Evolutionary conservation across 1,140 invertebrate species (phyloP), one percentile per base, ranked within the genome.

Genomic region (Littorina saxatilis): DNA sequence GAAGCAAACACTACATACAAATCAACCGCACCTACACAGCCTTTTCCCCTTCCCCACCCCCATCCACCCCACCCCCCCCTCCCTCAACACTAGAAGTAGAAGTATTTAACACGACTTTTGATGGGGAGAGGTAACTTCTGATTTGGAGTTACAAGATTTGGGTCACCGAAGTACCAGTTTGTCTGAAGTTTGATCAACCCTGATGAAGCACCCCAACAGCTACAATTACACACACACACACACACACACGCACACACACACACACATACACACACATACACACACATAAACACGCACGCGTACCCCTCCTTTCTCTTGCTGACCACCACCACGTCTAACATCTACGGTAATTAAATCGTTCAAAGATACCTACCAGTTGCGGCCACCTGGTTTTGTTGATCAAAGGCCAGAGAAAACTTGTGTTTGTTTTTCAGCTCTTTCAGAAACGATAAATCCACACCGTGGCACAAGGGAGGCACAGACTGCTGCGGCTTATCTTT

Each of bases 361-460:
- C 2, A 17, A 40, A 9, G 43, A 17, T 43, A 78, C 76, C 32
- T 29, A 78, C 76, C 76, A n/a, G 76, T 78, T 32, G 32, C 39
- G 15, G 76, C 76, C 58, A 78, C 76, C 55, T 78, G 76, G 35
- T 78, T 78, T 39, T 78, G 76, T 0, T 78, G 76, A 17, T 78
- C 35, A 20, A 78, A 78, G 1, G 76, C 76, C 55, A 78, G 37
- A 15, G 76, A 63, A 15, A 78, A 78, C 55, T 66, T 63, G 76
- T 78, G 76, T 23, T 78, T 78, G 20, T 11, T 78, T 29, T 78
- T 78, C 58, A 78, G 58, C n/a, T 78, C 55, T n/a, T 35, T 40
- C 55, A 78, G 39, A 32, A 35, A 78, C 55, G 58, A 58, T 27
- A 75, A 52, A 32, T 43, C 76, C 23, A 39, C 35, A 9, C 55